phyloP scores from a whole-genome alignment of 2,797 vertebrate species.

The Poeciliopsis infans region DNA sequence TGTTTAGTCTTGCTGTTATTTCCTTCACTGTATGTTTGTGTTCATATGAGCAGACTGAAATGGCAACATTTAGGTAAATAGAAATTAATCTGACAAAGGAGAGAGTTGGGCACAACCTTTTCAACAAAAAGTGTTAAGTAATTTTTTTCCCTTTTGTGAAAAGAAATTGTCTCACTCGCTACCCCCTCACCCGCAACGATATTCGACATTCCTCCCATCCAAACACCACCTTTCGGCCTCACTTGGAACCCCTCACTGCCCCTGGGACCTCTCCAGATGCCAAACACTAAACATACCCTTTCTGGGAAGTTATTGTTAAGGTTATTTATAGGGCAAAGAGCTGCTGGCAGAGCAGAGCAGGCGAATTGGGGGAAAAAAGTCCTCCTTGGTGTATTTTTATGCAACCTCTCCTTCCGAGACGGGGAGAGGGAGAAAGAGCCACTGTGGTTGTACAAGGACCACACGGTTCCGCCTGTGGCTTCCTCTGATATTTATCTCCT shows the following conservation, averaged over 20 bases:
- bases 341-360: constrained; percentile 45
- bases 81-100: neutral
- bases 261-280: constrained; percentile 59
- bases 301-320: constrained; percentile 70
- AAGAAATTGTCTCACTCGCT: constrained; percentile 15
- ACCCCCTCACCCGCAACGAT: neutral
- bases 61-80: neutral
- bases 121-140: neutral
- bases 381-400: constrained; percentile 41
- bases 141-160: neutral
- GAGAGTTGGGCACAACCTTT: neutral
- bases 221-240: constrained; percentile 43
- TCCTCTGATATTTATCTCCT: constrained; percentile 54
- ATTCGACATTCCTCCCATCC: constrained; percentile 25
- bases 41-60: constrained; percentile 21
- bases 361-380: neutral
- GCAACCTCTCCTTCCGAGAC: constrained; percentile 6
- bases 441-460: constrained; percentile 35
- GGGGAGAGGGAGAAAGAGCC: constrained; percentile 3
- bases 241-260: constrained; percentile 49
- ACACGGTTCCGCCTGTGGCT: constrained; percentile 52
- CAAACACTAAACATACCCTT: constrained; percentile 67
- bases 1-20: constrained; percentile 28
- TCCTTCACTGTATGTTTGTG: constrained; percentile 29
- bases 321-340: constrained; percentile 69